phyloP scores from a whole-genome alignment of 2,113 vertebrate genomes.

The Aythya baeri region DNA sequence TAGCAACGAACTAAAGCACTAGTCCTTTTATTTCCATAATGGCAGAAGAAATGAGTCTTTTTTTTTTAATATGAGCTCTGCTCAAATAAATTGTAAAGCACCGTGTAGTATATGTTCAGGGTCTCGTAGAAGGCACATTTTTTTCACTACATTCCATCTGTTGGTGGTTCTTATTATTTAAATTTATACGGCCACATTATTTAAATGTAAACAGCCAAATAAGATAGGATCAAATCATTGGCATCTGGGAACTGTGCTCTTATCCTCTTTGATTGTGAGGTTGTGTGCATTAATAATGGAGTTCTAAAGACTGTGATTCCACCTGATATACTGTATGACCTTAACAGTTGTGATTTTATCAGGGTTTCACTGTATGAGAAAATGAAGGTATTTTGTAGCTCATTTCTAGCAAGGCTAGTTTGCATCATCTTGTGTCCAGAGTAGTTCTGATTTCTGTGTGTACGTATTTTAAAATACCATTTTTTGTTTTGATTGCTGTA shows the following conservation, averaged over 20 bases:
- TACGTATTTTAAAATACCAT: slow-evolving; percentile 25
- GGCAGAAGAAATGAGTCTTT: slow-evolving; percentile 77
- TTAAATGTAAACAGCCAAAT: slow-evolving; percentile 86
- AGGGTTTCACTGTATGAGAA: slow-evolving; percentile 79
- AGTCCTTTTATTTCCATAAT: slow-evolving; percentile 83
- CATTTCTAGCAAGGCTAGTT: slow-evolving; percentile 78
- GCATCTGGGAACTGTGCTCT: slow-evolving; percentile 82
- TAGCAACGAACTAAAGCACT: slow-evolving; percentile 80
- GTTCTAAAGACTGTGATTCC: slow-evolving; percentile 84
- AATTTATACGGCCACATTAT: slow-evolving; percentile 81
- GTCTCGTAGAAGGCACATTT: slow-evolving; percentile 69
- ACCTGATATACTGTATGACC: slow-evolving; percentile 83
- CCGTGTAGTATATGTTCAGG: slow-evolving; percentile 71
- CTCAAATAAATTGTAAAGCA: slow-evolving; percentile 80
- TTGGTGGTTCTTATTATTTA: slow-evolving; percentile 81
- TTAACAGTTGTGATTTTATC: slow-evolving; percentile 83
- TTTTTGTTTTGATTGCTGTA: background rate
- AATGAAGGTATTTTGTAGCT: slow-evolving; percentile 82
- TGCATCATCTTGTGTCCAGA: slow-evolving; percentile 73
- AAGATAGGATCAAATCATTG: slow-evolving; percentile 83
- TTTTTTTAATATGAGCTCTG: slow-evolving; percentile 72
- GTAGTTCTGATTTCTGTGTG: slow-evolving; percentile 18
- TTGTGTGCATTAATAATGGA: slow-evolving; percentile 83
- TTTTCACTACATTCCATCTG: slow-evolving; percentile 77
- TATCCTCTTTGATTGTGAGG: slow-evolving; percentile 84